Evolutionary conservation across 2,797 vertebrate genomes (phyloP).

Genomic region (Epinephelus awoara): DNA sequence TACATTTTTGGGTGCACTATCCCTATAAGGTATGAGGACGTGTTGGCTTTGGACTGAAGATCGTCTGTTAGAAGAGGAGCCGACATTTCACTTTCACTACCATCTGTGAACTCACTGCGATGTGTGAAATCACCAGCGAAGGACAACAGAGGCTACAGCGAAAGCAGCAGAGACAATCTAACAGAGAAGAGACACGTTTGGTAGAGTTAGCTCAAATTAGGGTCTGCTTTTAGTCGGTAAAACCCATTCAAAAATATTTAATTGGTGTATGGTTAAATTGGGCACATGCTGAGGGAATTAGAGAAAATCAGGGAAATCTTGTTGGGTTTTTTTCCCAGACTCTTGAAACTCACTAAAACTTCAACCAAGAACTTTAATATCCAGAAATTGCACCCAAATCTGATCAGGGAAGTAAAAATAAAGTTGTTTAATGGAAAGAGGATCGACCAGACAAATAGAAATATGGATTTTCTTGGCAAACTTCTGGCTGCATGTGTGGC

Average conservation of each 20-base stretch:
- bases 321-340: not conserved
- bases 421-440: not conserved
- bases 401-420: not conserved
- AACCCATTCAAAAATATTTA: not conserved
- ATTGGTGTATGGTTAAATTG: not conserved
- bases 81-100: not conserved
- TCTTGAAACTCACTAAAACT: not conserved
- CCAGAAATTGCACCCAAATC: not conserved
- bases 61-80: not conserved
- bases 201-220: not conserved
- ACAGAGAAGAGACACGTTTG: not conserved
- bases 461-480: not conserved
- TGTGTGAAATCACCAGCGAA: slow-evolving; percentile 19
- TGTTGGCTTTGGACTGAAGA: not conserved
- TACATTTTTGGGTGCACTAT: too few species aligned
- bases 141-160: not conserved
- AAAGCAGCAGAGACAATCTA: not conserved
- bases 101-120: slow-evolving; percentile 21
- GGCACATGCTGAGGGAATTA: not conserved
- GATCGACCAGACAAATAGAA: not conserved
- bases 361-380: not conserved
- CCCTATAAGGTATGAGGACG: too few species aligned
- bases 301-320: not conserved
- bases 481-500: not conserved
- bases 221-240: not conserved